Conservation (phyloP, 2,797 vertebrate species). For the Pterois miles region DNA sequence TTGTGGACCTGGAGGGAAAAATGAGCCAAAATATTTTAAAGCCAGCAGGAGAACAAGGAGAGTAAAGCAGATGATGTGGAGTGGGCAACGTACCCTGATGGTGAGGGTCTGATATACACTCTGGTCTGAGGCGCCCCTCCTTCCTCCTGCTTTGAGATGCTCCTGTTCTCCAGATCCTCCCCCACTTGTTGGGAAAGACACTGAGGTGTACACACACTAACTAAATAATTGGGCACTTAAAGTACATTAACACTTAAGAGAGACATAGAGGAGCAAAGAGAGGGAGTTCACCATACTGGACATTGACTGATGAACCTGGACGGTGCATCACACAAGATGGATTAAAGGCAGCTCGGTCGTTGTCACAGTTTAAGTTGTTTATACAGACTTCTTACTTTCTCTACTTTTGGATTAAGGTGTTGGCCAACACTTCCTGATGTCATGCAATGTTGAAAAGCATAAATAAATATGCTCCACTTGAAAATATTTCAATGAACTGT, state of each 20-base stretch:
- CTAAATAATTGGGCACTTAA: conserved; percentile 69
- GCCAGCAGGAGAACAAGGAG: conserved; percentile 21
- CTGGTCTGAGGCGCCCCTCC: conserved; percentile 65
- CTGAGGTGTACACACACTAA: conserved; percentile 38
- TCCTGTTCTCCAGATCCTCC: conserved; percentile 30
- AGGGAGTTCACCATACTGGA: conserved; percentile 39
- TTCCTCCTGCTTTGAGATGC: conserved; percentile 51
- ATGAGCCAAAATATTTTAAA: conserved; percentile 10
- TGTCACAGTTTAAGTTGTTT: not conserved
- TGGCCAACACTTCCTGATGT: not conserved
- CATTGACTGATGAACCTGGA: conserved; percentile 54
- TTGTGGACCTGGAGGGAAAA: conserved; percentile 55
- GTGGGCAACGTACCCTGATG: conserved; percentile 26
- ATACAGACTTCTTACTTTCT: not conserved
- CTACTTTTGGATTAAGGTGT: not conserved
- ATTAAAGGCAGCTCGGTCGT: not conserved
- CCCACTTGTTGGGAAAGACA: conserved; percentile 28
- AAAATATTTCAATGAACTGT: not conserved
- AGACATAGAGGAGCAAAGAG: conserved; percentile 53
- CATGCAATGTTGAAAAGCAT: not conserved
- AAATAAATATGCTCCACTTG: not conserved
- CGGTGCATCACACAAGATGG: not conserved
- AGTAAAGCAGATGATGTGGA: conserved; percentile 28
- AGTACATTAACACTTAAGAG: conserved; percentile 69
- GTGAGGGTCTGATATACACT: conserved; percentile 72